Evolutionary conservation across 2,797 vertebrate genomes (phyloP), one percentile per base, ranked within the genome.

Genomic region (Oreonectes daqikongensis): DNA sequence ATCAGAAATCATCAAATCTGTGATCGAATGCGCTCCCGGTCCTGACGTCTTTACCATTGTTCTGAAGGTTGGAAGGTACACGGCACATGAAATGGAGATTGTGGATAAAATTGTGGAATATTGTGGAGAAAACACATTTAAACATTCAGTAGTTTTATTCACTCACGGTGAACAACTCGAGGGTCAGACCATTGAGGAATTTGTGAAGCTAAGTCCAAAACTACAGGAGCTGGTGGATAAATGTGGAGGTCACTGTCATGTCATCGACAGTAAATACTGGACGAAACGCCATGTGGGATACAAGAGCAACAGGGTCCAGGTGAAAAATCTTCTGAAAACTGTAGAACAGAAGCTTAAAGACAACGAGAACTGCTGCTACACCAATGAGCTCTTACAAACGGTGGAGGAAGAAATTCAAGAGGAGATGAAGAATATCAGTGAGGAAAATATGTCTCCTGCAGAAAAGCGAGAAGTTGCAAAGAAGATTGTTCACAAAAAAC

Each of bases 21-120:
- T 89, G 24, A 81, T 79, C 2, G 85, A 89, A 66, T 83, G 83
- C 17, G 67, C 87, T 26, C 87, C 89, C 2, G 88, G 88, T 52
- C 85, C 86, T 6, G 86, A 90, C 6, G 85, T 83, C n/a, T 90
- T 91, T 42, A 77, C 89, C 66, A 84, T 91, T 18, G 83, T 91
- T 28, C 86, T 90, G 0, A 89, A 85, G 79, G 88, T 90, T 11
- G 90, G 84, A 0, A 86, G 82, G 59, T 90, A 83, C 82, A 83
- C 89, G 1, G n/a, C 44, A 38, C 87, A 88, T 0, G 88, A 91
- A 74, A 64, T 82, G 42, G 77, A 53, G 0, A 75, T 86, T 2
- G 1, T 87, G n/a, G 3, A 0, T 0, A 81, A 88, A 71, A 86
- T 90, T 5, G 3, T 28, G 3, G 0, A 79, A 0, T 63, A 2